Base-by-base conservation (phyloP, 2,888 invertebrate species). In the Hyposoter didymator region DNA sequence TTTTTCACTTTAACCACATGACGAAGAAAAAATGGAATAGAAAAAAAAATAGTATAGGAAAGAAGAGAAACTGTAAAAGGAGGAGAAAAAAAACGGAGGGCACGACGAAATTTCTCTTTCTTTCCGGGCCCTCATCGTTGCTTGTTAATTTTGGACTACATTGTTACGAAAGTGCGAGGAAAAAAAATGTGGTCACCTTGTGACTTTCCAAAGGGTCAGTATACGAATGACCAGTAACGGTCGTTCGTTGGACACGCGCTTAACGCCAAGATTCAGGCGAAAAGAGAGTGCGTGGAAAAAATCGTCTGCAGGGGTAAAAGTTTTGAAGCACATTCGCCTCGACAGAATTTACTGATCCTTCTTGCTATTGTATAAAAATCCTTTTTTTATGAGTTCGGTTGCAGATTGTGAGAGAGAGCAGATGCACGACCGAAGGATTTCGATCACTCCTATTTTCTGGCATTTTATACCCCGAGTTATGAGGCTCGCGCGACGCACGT, bases 401-500 rank as follows among this genome's bases (percentile, higher is more conserved):
- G 67, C 49, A 73, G 64, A 66, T 19, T 80, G 4, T 17, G 12
- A n/a, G 47, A 49, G 66, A 73, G 66, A 73, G 85, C 90, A 90
- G 90, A 90, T 90, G 90, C 72, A 17, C 66, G 17, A 35, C 28
- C 75, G n/a, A 39, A 28, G 6, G 52, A 72, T 52, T 72, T 32
- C 28, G 14, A 76, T 66, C 49, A 49, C 14, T 66, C 17, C 32
- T 35, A 14, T 64, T 14, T n/a, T 49, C 19, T 47, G 47, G 35
- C 62, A 12, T 39, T 67, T 59, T 59, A 73, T 19, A 39, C 52
- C 32, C 39, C 19, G 43, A 32, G 10, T 49, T 28, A 52, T 12
- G 32, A 67, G 45, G 52, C 74, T 76, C 72, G 62, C 59, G 78
- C 78, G 47, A 82, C 88, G 89, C 89, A 81, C 89, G 90, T 90